Evolutionary conservation across 2,888 invertebrate species (phyloP), one percentile per base, ranked within the genome.

Genomic region (Pseudococcus longispinus): DNA sequence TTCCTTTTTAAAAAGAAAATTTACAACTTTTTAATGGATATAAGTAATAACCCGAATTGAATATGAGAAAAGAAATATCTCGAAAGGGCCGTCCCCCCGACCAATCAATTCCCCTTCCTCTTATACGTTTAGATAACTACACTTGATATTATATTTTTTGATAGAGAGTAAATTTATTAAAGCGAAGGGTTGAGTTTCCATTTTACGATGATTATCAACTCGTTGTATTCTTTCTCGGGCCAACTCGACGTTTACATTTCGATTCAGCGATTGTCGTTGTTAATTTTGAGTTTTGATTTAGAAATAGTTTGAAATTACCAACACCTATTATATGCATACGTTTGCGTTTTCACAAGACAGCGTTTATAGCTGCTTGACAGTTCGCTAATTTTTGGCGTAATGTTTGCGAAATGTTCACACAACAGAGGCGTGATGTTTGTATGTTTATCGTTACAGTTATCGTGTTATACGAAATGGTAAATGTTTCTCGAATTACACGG

Each of bases 1-100:
- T 80, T 42, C 42, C n/a, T 80, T 42, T 37, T 11, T 37, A 9
- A 80, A 74, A 74, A 74, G 74, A 74, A 74, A 74, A 74, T 74
- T 74, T 80, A 80, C 77, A 80, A 80, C 77, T 80, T 80, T 42
- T 80, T 80, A 80, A 80, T 37, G 77, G 77, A 80, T 37, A 80
- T 42, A 80, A 80, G 77, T 80, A 80, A 80, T 80, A 80, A 80
- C 77, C 77, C 37, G 37, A 80, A 80, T 37, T 80, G 77, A 42
- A 74, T 74, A 74, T 74, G 32, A 32, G 5, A 74, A 37, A 74
- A 74, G 18, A 74, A 74, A 74, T 32, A 74, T n/a, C 32, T 29
- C 9, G 37, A 37, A 42, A 80, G 23, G 20, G 20, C 42, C 11
- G 23, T 60, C 23, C 4, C 51, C n/a, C 8, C 60, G 23, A 23